Percentiles rank a stretch among this genome's conserved stretches.
These are phyloP conservation scores for Agonopterix alstromeriana DNA, from an alignment of 2,888 invertebrate species.

Conservation along the genomic window DNA sequence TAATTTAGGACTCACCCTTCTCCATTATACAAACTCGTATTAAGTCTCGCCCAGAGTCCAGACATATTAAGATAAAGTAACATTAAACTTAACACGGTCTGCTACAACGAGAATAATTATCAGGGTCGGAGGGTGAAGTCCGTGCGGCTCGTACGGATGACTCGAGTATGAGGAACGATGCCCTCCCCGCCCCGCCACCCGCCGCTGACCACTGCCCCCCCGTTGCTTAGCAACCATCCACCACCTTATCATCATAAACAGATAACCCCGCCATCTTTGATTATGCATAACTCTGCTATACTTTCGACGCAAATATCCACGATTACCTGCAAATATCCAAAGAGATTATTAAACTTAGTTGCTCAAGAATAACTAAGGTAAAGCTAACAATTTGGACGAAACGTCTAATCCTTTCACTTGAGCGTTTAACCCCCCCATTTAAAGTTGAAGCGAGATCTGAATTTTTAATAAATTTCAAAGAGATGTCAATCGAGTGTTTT, in stretches of 20 bases:
- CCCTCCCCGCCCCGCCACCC: conserved; percentile 23
- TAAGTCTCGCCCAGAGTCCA: conserved; percentile 8
- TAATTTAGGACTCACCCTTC: not conserved
- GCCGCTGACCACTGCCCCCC: conserved; percentile 62
- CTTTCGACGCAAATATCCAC: no score
- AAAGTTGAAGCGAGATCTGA: conserved; percentile 64
- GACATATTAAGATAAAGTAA: conserved; percentile 28
- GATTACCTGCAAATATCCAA: no score
- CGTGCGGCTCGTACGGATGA: conserved; percentile 36
- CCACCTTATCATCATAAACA: conserved; percentile 74
- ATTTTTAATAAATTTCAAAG: conserved; percentile 76
- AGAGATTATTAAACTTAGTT: no score
- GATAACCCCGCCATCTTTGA: conserved; percentile 59
- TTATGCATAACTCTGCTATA: conserved; percentile 22
- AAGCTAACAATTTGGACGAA: conserved; percentile 26
- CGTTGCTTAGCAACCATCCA: conserved; percentile 65
- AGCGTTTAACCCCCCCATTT: conserved; percentile 67
- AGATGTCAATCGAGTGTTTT: conserved; percentile 75
- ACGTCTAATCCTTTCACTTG: conserved; percentile 63
- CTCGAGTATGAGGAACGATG: conserved; percentile 63
- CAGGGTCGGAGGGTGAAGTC: conserved; percentile 42
- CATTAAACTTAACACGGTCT: conserved; percentile 60
- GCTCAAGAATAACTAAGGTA: conserved; percentile 23
- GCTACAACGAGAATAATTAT: conserved; percentile 66
- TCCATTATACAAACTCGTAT: not conserved